Evolutionary conservation across 2,113 vertebrate species (phyloP), one percentile per base, ranked within the genome.

Genomic region (Proteles cristata): DNA sequence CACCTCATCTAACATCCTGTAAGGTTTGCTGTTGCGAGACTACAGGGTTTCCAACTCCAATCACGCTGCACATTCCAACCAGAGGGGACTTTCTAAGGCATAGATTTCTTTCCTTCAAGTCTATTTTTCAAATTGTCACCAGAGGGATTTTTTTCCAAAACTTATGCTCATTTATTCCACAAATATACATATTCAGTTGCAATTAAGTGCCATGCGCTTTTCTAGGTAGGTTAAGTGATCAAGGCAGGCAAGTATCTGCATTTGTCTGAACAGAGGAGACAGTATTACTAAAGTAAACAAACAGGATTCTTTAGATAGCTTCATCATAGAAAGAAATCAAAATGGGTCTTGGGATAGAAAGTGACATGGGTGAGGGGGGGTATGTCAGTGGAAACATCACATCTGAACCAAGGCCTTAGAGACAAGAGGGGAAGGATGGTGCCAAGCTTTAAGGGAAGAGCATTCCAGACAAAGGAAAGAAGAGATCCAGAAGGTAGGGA

Each of bases 81-180:
- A 74, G 82, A 80, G 26, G 95, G 74, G 88, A 93, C 43, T 17
- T 81, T 93, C 76, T 68, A 76, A 97, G 96, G 53, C 35, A 71
- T 33, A 53, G 61, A 92, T 90, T 93, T 96, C 84, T 93, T 35
- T 45, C 76, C 19, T 93, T 93, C 84, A 61, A 17, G 23, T 55
- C 71, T 90, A 35, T 68, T 95, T 96, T 93, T 53, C 85, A 82
- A 82, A 96, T 65, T 88, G 58, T 73, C 81, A 81, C 81, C 31
- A 85, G 79, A 77, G 39, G 31, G 43, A 21, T 77, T 87, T 96
- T 93, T 96, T 93, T 94, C 84, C 96, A 76, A 93, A 93, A 83
- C 33, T 76, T 11, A 35, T 4, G 39, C 2, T 88, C 8, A 58
- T 90, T 74, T 65, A 77, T 85, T 88, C 21, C 4, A 58, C 28